These are phyloP conservation scores for Chesias legatella DNA, from an alignment of 2,888 invertebrate genomes.

Conservation along the genomic window DNA sequence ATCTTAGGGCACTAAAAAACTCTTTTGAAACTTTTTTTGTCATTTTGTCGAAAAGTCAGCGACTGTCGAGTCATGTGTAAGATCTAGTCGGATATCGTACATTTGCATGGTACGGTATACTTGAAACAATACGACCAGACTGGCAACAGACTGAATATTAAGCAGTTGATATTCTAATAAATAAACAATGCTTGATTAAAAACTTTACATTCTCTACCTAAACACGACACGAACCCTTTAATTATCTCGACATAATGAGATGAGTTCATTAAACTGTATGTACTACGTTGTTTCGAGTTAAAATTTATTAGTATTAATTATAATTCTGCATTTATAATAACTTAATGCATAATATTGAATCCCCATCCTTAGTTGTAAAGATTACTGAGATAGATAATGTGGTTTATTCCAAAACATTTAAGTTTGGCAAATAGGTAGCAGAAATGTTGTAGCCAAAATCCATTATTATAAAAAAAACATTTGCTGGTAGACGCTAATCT, in stretches of 20 bases:
- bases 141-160: conserved; percentile 47
- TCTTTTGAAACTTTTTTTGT: too few species aligned
- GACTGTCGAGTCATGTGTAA: too few species aligned
- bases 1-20: too few species aligned
- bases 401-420: too few species aligned
- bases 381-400: too few species aligned
- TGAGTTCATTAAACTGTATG: conserved; percentile 23
- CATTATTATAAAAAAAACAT: too few species aligned
- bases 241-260: conserved; percentile 23
- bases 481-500: too few species aligned
- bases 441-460: too few species aligned
- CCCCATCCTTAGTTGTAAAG: too few species aligned
- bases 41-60: too few species aligned
- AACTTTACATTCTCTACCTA: conserved; percentile 28
- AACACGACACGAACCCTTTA: conserved; percentile 17
- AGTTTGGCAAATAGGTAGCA: too few species aligned
- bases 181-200: conserved; percentile 58
- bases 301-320: conserved; percentile 14
- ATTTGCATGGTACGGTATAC: conserved; percentile 62
- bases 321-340: background rate
- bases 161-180: conserved; percentile 45
- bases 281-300: conserved; percentile 10
- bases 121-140: conserved; percentile 55
- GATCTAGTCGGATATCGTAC: conserved; percentile 38
- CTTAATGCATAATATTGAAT: too few species aligned